Evolutionary conservation across 2,113 vertebrate genomes (phyloP).

Genomic region (Sorex fumeus): DNA sequence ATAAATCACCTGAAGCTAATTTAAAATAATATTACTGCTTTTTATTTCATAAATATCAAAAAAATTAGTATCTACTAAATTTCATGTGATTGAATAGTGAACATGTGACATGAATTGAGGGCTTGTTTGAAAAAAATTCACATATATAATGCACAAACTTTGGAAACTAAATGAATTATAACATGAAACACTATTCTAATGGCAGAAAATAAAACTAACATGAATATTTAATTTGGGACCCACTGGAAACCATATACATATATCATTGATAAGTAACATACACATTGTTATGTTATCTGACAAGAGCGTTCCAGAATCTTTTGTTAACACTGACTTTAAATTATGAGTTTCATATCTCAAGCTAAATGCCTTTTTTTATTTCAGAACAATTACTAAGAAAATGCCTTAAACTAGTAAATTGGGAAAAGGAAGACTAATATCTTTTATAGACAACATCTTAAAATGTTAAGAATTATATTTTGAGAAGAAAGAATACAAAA

Average conservation of each 20-base stretch:
- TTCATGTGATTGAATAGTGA: not conserved
- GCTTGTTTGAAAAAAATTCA: not conserved
- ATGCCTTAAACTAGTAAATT: conserved; percentile 46
- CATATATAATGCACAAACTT: not conserved
- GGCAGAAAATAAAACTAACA: not conserved
- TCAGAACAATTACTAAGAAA: not conserved
- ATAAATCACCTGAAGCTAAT: not conserved
- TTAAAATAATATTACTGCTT: not conserved
- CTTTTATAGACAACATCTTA: not conserved
- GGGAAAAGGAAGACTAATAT: not conserved
- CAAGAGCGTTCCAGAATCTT: not conserved
- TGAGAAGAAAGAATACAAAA: conserved; percentile 16
- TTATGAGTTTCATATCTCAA: not conserved
- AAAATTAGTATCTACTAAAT: not conserved
- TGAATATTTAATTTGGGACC: not conserved
- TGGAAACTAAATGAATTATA: not conserved
- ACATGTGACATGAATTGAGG: not conserved
- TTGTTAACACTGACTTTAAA: not conserved
- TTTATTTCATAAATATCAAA: conserved; percentile 34
- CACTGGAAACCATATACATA: not conserved
- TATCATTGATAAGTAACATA: not conserved
- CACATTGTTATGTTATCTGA: not conserved
- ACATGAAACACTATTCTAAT: not conserved
- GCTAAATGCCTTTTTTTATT: not conserved
- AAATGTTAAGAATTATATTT: conserved; percentile 31